Percentiles rank a stretch among this genome's conserved stretches.
Evolutionary conservation across 2,888 invertebrate species (phyloP).

Genomic region (Petrophora chlorosata): DNA sequence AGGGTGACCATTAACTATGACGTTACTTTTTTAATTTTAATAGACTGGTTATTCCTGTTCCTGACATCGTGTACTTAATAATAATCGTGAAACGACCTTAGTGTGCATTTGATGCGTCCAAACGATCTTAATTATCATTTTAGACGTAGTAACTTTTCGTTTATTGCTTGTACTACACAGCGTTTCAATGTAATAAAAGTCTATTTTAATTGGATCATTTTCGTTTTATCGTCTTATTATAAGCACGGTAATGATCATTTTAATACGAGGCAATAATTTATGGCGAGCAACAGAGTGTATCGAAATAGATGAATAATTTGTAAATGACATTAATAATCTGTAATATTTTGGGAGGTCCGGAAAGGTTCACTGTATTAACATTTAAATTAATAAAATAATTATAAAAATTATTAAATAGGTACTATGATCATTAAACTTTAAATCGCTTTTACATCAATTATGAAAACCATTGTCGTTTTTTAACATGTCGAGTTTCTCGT

Average conservation of each 20-base stretch:
- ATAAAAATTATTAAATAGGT: no score
- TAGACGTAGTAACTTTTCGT: conserved; percentile 63
- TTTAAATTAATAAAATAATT: conserved; percentile 3
- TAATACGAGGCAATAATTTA: conserved; percentile 45
- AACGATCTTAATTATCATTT: conserved; percentile 64
- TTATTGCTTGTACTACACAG: conserved; percentile 64
- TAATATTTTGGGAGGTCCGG: conserved; percentile 24
- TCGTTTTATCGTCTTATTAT: conserved; percentile 66
- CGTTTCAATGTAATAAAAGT: conserved; percentile 64
- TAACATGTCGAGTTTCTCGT: no score
- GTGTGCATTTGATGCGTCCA: conserved; percentile 58
- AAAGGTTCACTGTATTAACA: conserved; percentile 2
- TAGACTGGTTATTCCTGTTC: conserved; percentile 55
- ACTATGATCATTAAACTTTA: no score
- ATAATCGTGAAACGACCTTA: conserved; percentile 31
- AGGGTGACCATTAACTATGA: conserved; percentile 53
- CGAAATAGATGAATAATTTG: conserved; percentile 39
- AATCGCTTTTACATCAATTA: no score
- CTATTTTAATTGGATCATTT: conserved; percentile 68
- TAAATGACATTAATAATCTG: conserved; percentile 28
- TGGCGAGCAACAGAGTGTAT: conserved; percentile 40
- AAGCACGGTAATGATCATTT: conserved; percentile 60
- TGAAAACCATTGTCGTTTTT: no score
- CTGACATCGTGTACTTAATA: conserved; percentile 43
- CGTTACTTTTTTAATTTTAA: conserved; percentile 53